Evolutionary conservation across 1,140 invertebrate species (phyloP).

Genomic region (Lucilia cuprina): DNA sequence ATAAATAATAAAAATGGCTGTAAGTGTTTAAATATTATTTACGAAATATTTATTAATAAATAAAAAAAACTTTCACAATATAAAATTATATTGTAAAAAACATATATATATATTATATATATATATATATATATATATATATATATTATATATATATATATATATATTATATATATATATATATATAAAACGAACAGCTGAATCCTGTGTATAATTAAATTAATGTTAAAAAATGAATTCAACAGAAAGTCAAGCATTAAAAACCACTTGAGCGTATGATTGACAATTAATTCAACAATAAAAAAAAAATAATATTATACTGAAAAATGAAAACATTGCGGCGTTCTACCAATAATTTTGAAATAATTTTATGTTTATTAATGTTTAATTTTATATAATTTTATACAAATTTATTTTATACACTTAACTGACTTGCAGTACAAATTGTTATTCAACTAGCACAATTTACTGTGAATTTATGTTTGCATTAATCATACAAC

Average conservation of each 20-base stretch:
- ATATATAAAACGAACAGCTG: not conserved
- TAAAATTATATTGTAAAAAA: not conserved
- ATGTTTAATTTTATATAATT: too few species aligned
- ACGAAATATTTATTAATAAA: not conserved
- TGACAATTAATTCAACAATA: not conserved
- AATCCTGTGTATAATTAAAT: not conserved
- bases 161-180: too few species aligned
- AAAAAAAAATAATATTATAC: too few species aligned
- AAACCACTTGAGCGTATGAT: not conserved
- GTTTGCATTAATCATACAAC: too few species aligned
- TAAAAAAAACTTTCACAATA: not conserved
- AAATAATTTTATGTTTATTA: not conserved
- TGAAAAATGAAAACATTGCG: not conserved
- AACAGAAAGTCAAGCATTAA: not conserved
- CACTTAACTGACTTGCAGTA: too few species aligned
- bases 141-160: too few species aligned
- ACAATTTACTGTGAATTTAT: too few species aligned
- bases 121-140: too few species aligned
- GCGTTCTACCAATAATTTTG: not conserved
- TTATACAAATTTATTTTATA: too few species aligned
- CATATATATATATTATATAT: too few species aligned
- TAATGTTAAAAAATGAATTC: not conserved
- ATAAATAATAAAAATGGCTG: slow-evolving; percentile 50
- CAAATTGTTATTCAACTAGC: too few species aligned
- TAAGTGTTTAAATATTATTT: slow-evolving; percentile 45